Percentiles rank a stretch among this genome's conserved stretches.
Evolutionary conservation across 2,113 vertebrate genomes (phyloP).

Genomic region (Hydrolagus affinis): DNA sequence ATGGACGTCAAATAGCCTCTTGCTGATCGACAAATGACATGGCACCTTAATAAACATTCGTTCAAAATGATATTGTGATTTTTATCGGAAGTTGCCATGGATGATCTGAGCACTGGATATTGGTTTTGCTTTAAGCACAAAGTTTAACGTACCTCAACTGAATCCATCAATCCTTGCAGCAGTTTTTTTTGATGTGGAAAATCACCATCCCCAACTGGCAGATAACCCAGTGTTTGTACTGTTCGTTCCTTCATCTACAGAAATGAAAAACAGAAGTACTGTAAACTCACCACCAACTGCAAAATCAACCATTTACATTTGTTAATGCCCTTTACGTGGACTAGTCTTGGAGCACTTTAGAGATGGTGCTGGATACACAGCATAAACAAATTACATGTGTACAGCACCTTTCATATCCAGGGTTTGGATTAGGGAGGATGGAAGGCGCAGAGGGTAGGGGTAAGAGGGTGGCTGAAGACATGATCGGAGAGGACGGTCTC

Average conservation of each 20-base stretch:
- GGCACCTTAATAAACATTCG: too few relatives aligned
- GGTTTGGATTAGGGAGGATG: too few relatives aligned
- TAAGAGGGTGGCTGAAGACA: too few relatives aligned
- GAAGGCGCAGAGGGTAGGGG: too few relatives aligned
- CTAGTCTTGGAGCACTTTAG: background rate
- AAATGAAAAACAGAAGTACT: constrained; percentile 34
- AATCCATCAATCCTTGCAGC: constrained; percentile 93
- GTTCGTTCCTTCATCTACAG: constrained; percentile 90
- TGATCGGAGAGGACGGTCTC: too few relatives aligned
- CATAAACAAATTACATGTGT: too few relatives aligned
- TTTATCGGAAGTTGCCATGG: too few relatives aligned
- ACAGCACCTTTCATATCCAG: too few relatives aligned
- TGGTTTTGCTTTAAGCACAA: background rate
- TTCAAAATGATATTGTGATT: background rate
- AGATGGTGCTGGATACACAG: background rate
- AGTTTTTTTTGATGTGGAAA: constrained; percentile 90
- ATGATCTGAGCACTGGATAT: background rate
- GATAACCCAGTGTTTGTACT: constrained; percentile 84
- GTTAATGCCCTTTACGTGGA: background rate
- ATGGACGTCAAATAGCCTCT: too few relatives aligned
- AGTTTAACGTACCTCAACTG: constrained; percentile 75
- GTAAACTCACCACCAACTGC: background rate
- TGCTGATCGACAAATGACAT: too few relatives aligned
- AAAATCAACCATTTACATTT: background rate
- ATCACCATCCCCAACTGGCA: constrained; percentile 86